Conservation (phyloP, 1,140 invertebrate species). For the Diorhabda carinulata region DNA sequence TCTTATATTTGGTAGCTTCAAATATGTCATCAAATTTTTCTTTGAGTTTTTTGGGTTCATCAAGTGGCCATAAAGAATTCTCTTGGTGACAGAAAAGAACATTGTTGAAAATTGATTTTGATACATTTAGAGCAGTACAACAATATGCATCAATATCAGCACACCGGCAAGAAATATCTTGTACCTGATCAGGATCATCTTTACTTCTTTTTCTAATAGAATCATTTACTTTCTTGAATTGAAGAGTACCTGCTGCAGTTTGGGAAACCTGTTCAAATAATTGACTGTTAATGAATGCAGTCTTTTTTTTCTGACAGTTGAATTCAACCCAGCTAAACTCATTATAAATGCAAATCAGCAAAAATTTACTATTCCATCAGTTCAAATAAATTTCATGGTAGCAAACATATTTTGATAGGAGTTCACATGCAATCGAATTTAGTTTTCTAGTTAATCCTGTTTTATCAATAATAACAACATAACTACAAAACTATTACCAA, state of each 20-base stretch:
- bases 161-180: slow-evolving; percentile 58
- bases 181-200: slow-evolving; percentile 31
- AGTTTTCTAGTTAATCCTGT: too few relatives aligned
- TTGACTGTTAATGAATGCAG: background rate
- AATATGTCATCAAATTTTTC: slow-evolving; percentile 98
- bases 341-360: too few relatives aligned
- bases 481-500: too few relatives aligned
- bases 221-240: slow-evolving; percentile 45
- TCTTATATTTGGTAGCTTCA: slow-evolving; percentile 89
- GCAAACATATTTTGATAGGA: too few relatives aligned
- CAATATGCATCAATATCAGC: slow-evolving; percentile 68
- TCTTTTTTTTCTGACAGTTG: too few relatives aligned
- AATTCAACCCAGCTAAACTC: too few relatives aligned
- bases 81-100: slow-evolving; percentile 99
- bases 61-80: slow-evolving; percentile 93
- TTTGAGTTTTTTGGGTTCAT: slow-evolving; percentile 91
- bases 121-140: slow-evolving; percentile 72
- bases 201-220: slow-evolving; percentile 38
- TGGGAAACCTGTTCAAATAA: background rate
- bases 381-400: too few relatives aligned
- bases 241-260: slow-evolving; percentile 21
- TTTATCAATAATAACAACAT: too few relatives aligned
- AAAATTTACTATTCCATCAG: too few relatives aligned
- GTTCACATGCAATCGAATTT: too few relatives aligned
- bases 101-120: slow-evolving; percentile 90